Base-by-base conservation (phyloP, 2,113 vertebrate genomes). In the Pogona vitticeps region DNA sequence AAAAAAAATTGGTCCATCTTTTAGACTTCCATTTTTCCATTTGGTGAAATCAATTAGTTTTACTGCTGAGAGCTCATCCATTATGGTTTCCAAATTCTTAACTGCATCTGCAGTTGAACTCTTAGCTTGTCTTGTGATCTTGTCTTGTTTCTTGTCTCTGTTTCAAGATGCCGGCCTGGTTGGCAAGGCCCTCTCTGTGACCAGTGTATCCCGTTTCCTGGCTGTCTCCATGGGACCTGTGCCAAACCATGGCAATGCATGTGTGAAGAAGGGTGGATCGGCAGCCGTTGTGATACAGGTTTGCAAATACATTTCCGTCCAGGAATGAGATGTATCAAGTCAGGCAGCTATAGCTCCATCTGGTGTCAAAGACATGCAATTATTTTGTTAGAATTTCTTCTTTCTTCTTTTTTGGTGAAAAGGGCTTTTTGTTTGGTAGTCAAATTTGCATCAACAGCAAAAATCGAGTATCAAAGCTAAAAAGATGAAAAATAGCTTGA, bases 231-330 rank as follows among this genome's bases (percentile, higher is more conserved):
- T 0, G 98, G 98, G 87, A 90, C 93, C 79, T 99, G 98, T 88
- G 91, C 95, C 86, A 97, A 97, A 73, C 97, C 98, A n/a, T 98
- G 98, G 98, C 97, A 99, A 92, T 99, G 99, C 88, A 2, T 97
- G 78, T 99, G 99, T 40, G 91, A 97, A 33, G 97, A 98, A 0
- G 98, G 98, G 78, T 99, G 98, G 98, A 94, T 97, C 15, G 98
- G 98, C 77, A 97, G 96, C 87, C 96, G 97, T 87, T 99, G 98
- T 88, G 97, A 98, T 91, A 97, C 95, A 97, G 98, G 98, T 99
- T 90, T 95, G 97, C 71, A 40, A 86, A 87, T 68, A 23, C 85
- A 65, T 40, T 90, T 23, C 87, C 76, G n/a, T 33, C 40, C 76
- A 15, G 81, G 59, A 68, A 68, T 89, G 31, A 33, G 23, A 23